A percentile compares a stretch with the other conserved stretches of the same genome.
Conservation (phyloP, 2,113 vertebrate species). For the Psephotus haematonotus region DNA sequence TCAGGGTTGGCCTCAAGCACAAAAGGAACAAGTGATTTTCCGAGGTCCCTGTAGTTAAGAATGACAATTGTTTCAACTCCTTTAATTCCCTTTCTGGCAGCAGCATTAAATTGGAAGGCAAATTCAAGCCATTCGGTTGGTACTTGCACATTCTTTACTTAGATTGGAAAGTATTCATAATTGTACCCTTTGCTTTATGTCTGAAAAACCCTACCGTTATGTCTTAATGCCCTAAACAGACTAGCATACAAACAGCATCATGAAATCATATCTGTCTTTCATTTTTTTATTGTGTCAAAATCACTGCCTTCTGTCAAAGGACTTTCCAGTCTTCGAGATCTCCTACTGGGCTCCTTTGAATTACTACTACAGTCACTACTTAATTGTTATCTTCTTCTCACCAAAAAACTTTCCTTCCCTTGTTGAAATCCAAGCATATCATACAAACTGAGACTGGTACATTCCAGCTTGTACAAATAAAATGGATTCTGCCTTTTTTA, state of each 20-base stretch:
- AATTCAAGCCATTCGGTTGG: not conserved
- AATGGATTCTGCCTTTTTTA: not conserved
- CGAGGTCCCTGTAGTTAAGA: not conserved
- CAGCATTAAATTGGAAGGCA: conserved; percentile 23
- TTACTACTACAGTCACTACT: not conserved
- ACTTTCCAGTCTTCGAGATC: not conserved
- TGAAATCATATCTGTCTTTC: not conserved
- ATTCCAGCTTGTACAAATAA: not conserved
- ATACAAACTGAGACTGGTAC: not conserved
- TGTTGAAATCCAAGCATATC: not conserved
- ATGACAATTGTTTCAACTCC: not conserved
- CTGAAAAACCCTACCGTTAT: not conserved
- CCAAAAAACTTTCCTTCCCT: not conserved
- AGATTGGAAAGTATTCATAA: not conserved
- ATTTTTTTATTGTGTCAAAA: not conserved
- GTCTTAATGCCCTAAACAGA: not conserved
- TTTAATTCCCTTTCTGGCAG: conserved; percentile 51
- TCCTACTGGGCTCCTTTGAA: not conserved
- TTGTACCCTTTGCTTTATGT: not conserved
- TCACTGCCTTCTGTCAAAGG: not conserved
- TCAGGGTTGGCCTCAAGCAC: not conserved
- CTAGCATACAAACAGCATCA: not conserved
- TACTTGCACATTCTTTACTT: not conserved
- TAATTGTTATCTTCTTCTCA: not conserved
- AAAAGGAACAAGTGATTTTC: not conserved